phyloP scores from a whole-genome alignment of 2,888 invertebrate genomes.

The Drosophila putrida region DNA sequence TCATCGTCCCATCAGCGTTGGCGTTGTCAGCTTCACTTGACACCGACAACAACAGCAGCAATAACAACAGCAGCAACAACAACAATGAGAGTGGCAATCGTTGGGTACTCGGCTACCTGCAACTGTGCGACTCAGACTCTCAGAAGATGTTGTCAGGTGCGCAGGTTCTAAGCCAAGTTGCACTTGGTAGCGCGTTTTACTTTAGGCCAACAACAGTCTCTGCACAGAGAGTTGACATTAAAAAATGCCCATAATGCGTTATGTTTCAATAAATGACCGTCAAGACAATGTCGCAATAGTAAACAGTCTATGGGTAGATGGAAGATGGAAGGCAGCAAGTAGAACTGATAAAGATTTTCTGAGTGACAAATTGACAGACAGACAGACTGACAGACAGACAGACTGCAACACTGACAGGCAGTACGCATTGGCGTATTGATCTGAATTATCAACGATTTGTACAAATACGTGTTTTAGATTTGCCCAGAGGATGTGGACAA shows the following conservation, averaged over 20 bases:
- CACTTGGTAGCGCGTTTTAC: conserved; percentile 16
- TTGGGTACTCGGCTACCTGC: conserved; percentile 75
- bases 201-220: conserved; percentile 8
- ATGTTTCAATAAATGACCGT: conserved; percentile 76
- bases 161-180: conserved; percentile 42
- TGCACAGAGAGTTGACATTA: conserved; percentile 60
- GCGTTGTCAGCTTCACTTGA: conserved; percentile 58
- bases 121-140: conserved; percentile 75
- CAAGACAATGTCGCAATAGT: conserved; percentile 69
- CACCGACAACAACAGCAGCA: conserved; percentile 24
- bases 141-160: conserved; percentile 37
- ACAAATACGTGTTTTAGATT: conserved; percentile 57
- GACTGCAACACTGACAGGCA: conserved; percentile 26
- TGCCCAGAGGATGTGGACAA: not conserved
- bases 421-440: conserved; percentile 57
- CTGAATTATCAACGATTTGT: conserved; percentile 77
- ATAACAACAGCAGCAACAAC: conserved; percentile 23
- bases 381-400: conserved; percentile 31
- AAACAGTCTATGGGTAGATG: conserved; percentile 55
- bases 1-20: conserved; percentile 73
- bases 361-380: conserved; percentile 67
- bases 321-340: not conserved
- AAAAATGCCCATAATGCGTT: conserved; percentile 74
- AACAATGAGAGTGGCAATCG: conserved; percentile 53
- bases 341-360: conserved; percentile 64